Evolutionary conservation across 2,113 vertebrate genomes (phyloP), one percentile per base, ranked within the genome.

Genomic region (Ciconia boyciana): DNA sequence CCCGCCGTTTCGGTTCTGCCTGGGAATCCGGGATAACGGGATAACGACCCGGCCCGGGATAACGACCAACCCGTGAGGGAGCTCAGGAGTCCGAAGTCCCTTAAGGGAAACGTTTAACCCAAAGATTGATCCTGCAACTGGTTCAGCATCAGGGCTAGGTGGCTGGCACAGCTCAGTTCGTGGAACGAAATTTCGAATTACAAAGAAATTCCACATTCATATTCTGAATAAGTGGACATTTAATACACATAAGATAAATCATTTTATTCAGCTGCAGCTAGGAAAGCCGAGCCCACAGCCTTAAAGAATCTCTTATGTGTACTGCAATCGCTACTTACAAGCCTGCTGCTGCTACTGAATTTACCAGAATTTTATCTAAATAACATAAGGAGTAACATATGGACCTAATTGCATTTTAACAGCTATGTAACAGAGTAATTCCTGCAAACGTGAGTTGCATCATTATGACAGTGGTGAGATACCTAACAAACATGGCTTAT

Each of bases 1-100:
- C 1, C 1, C 58, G 9, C 6, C 0, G 0, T 5, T 55, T 43
- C 3, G 11, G 32, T 66, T 77, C 58, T 71, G 0, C 31, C 43
- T 10, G 13, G 16, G 36, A 36, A 36, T 36, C 36, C 36, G 36
- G 36, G 36, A 36, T 36, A 36, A 36, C 36, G 36, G 36, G 36
- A 36, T 36, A 36, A 36, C 36, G 36, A 36, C 36, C 36, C 36
- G 36, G 36, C 36, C 36, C 36, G 36, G 34, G 29, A 3, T 21
- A 2, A 1, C 0, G 7, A 14, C 24, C 51, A 68, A 48, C 12
- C 20, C 9, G 1, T 1, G 1, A 51, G 12, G 22, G 11, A 39
- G 9, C 5, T 54, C 39, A 9, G 2, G 31, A 46, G 39, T 55
- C 46, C 72, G 3, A 31, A 51, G 32, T 9, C 91, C 32, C 3